Percentiles rank a stretch among this genome's conserved stretches.
Conservation (phyloP, 1,140 invertebrate species). For the Pachyrhynchus sulphureomaculatus region DNA sequence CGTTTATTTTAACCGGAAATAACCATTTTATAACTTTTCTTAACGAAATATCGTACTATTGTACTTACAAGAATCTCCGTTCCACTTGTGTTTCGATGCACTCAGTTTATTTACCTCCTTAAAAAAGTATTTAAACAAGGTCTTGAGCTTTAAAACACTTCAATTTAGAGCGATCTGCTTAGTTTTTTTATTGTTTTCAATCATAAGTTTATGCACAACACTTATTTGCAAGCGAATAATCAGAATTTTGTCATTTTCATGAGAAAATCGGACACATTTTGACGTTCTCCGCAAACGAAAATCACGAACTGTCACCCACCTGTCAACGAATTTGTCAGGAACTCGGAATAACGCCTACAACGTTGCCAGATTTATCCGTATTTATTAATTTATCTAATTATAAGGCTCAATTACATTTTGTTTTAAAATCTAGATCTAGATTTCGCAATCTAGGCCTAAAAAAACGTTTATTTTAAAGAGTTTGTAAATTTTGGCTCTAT, state of each 20-base stretch:
- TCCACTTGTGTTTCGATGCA: background rate
- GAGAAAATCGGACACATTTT: background rate
- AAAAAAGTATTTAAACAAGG: background rate
- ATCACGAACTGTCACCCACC: slow-evolving; percentile 1
- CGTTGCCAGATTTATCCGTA: background rate
- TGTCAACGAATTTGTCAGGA: background rate
- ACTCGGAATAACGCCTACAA: background rate
- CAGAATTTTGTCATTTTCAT: background rate
- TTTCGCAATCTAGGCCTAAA: no score
- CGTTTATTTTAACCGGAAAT: background rate
- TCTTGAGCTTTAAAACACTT: background rate
- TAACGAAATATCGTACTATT: background rate
- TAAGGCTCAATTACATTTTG: no score
- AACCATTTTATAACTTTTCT: no score
- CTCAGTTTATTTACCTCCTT: background rate
- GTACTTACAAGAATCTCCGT: background rate
- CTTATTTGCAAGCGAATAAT: no score
- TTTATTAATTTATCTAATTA: no score
- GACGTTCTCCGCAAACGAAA: background rate
- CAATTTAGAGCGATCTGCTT: background rate
- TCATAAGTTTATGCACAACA: no score
- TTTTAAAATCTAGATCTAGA: no score
- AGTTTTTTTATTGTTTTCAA: no score
- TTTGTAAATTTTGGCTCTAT: no score
- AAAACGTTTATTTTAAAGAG: no score